These are phyloP conservation scores for Cynocephalus volans DNA, from an alignment of 2,113 vertebrate species.

Conservation along the genomic window DNA sequence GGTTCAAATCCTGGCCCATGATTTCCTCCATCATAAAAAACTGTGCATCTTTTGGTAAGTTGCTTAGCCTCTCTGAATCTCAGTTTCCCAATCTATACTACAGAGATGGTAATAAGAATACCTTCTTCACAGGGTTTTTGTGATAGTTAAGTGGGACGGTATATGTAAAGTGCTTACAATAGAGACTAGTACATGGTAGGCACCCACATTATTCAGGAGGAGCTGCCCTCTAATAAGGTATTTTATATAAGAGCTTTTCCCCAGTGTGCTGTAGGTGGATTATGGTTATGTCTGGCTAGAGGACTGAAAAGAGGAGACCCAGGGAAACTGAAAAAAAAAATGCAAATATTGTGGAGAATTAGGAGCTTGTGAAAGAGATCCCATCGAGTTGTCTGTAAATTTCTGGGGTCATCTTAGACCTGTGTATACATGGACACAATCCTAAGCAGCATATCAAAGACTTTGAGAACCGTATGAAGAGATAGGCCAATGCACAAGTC, in stretches of 20 bases:
- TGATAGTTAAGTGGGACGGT: not conserved
- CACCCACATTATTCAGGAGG: not conserved
- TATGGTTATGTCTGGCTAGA: not conserved
- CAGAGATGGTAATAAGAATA: not conserved
- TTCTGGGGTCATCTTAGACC: not conserved
- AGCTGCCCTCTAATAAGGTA: not conserved
- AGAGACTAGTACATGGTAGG: not conserved
- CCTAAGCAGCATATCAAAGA: not conserved
- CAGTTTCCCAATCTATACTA: conserved; percentile 25
- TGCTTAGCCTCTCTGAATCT: not conserved
- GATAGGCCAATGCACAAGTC: not conserved
- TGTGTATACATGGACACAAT: not conserved
- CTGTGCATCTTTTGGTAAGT: not conserved
- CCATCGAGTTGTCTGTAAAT: not conserved
- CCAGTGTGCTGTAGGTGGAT: not conserved
- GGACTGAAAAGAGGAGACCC: not conserved
- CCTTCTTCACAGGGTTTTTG: not conserved
- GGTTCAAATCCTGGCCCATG: not conserved
- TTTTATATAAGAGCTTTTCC: not conserved
- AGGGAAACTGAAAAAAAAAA: not conserved
- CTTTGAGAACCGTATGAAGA: not conserved
- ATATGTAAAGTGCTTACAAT: conserved; percentile 23
- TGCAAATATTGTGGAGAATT: not conserved
- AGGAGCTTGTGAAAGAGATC: not conserved
- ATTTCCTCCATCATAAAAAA: not conserved